These are phyloP conservation scores for Puffinus mauretanicus DNA, from an alignment of 2,113 vertebrate genomes.

Conservation along the genomic window DNA sequence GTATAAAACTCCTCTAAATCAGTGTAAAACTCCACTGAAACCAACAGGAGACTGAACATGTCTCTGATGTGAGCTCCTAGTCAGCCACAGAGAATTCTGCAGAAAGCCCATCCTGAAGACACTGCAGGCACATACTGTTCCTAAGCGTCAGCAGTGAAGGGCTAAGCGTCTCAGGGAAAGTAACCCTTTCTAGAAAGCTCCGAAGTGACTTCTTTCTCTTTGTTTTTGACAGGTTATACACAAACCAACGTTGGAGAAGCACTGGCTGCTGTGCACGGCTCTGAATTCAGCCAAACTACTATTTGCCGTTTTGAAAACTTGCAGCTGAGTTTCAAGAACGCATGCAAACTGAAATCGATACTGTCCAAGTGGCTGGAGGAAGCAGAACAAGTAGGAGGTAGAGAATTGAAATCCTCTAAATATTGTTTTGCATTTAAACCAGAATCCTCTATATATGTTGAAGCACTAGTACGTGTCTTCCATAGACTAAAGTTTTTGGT, in stretches of 20 bases:
- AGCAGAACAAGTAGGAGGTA: conserved; percentile 97
- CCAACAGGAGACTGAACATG: fast-evolving
- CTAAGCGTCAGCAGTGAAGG: neutral
- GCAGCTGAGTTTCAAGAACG: conserved; percentile 97
- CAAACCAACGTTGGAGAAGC: conserved; percentile 98
- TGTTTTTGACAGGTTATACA: conserved; percentile 84
- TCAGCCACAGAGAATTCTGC: neutral
- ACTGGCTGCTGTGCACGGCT: conserved; percentile 93
- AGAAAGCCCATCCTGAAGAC: neutral
- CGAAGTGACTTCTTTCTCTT: neutral
- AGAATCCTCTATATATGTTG: neutral
- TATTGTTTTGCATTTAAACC: neutral
- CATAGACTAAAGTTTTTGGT: neutral
- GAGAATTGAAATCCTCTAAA: neutral
- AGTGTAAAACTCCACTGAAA: neutral
- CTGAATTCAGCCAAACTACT: conserved; percentile 97
- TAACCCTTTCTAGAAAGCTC: neutral
- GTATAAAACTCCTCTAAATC: neutral
- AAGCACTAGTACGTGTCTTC: neutral
- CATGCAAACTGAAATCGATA: conserved; percentile 95
- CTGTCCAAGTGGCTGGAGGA: conserved; percentile 96
- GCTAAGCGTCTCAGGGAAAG: neutral
- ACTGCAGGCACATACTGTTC: neutral
- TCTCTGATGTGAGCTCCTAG: neutral
- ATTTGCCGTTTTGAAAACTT: conserved; percentile 98